Percentiles rank a stretch among this genome's conserved stretches.
phyloP scores from a whole-genome alignment of 35 echinoderm and acorn worm genomes.

The Chiridota heheva region DNA sequence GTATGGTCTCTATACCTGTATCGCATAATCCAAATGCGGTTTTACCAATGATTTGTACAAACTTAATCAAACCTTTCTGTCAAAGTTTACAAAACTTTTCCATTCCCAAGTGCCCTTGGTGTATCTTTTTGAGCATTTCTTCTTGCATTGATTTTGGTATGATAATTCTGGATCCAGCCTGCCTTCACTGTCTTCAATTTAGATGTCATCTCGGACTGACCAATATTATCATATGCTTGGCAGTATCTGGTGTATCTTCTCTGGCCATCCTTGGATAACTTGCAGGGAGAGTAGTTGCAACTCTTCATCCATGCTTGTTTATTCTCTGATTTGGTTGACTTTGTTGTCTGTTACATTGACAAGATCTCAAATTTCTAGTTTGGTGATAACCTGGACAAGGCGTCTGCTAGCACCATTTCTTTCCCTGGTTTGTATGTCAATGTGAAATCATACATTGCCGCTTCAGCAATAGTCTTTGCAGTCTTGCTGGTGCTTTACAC shows the following conservation, averaged over 20 bases:
- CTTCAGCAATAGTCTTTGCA: no score
- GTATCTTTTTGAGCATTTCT: background rate
- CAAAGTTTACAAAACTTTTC: no score
- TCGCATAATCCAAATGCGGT: no score
- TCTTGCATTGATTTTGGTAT: conserved; percentile 1
- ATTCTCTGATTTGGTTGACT: background rate
- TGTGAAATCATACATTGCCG: conserved; percentile 26
- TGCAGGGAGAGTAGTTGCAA: background rate
- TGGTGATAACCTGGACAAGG: background rate
- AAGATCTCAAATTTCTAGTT: conserved; percentile 2
- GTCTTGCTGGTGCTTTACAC: background rate
- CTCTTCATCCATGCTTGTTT: background rate
- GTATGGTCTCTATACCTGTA: no score
- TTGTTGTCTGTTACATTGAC: background rate
- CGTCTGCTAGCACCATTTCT: background rate
- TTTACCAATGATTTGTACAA: no score
- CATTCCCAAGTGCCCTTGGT: conserved; percentile 44
- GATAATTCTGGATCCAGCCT: background rate
- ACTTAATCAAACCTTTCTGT: no score
- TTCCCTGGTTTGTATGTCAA: conserved; percentile 4
- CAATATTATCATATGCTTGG: no score
- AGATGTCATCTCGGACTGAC: background rate
- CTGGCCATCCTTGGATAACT: conserved; percentile 6
- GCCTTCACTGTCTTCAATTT: background rate
- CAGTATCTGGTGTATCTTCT: background rate